Evolutionary conservation across 1,140 invertebrate species (phyloP).

Genomic region (Oryzaephilus surinamensis): DNA sequence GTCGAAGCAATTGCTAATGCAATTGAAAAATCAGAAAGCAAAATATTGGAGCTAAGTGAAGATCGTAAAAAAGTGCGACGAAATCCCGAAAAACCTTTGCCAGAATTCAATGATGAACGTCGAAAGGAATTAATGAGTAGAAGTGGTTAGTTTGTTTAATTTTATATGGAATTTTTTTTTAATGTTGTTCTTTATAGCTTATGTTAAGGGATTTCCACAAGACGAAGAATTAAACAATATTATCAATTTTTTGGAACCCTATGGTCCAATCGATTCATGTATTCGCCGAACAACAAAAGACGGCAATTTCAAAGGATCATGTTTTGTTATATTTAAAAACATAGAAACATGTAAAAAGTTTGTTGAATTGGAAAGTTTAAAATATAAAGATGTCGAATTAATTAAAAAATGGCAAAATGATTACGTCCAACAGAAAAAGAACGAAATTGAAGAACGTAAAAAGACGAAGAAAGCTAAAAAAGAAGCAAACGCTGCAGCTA

Average conservation of each 20-base stretch:
- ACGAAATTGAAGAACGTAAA: constrained; percentile 49
- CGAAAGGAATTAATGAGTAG: constrained; percentile 63
- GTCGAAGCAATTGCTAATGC: constrained; percentile 59
- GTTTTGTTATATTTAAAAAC: constrained; percentile 74
- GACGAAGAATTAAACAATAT: constrained; percentile 60
- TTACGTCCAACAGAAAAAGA: constrained; percentile 61
- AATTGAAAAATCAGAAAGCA: constrained; percentile 60
- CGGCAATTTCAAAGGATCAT: constrained; percentile 75
- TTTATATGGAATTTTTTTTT: background rate
- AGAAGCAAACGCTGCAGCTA: constrained; percentile 36
- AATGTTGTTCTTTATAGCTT: constrained; percentile 41
- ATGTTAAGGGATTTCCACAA: constrained; percentile 81
- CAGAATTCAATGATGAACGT: constrained; percentile 74
- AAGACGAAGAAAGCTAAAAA: constrained; percentile 33
- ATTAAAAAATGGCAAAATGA: constrained; percentile 59
- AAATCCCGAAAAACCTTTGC: constrained; percentile 62
- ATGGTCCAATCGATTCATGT: constrained; percentile 65
- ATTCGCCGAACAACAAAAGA: constrained; percentile 58
- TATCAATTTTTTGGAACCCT: constrained; percentile 60
- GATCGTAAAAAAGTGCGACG: constrained; percentile 74
- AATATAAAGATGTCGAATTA: constrained; percentile 62
- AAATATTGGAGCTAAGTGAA: constrained; percentile 70
- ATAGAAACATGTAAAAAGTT: constrained; percentile 58
- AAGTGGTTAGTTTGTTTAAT: constrained; percentile 39
- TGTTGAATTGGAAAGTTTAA: constrained; percentile 50